Evolutionary conservation across 2,797 vertebrate species (phyloP).

Genomic region (Scleropages formosus): DNA sequence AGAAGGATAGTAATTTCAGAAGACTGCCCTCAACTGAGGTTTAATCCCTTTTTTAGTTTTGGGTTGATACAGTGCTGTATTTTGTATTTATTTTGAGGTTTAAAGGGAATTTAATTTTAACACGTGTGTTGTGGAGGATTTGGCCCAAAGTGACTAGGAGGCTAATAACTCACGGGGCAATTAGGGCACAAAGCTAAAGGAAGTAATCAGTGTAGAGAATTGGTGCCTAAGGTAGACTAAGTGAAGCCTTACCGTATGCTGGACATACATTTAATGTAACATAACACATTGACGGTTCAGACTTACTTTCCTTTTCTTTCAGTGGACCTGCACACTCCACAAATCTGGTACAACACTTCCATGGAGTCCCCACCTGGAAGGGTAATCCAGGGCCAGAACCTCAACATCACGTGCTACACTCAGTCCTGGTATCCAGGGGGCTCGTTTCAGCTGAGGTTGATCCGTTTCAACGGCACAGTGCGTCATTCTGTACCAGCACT

Average conservation of each 20-base stretch:
- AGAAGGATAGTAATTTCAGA: not conserved
- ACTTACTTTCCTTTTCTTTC: constrained; percentile 12
- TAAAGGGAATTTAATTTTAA: not conserved
- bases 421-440: constrained; percentile 65
- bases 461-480: constrained; percentile 69
- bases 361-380: constrained; percentile 60
- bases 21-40: too few relatives aligned
- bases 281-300: not conserved
- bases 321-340: constrained; percentile 73
- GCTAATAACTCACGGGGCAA: too few relatives aligned
- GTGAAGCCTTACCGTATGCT: not conserved
- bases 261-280: not conserved
- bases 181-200: too few relatives aligned
- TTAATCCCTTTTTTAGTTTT: too few relatives aligned
- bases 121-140: not conserved
- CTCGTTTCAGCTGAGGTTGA: constrained; percentile 72
- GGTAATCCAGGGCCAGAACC: constrained; percentile 66
- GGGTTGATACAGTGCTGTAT: too few relatives aligned
- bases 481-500: constrained; percentile 69
- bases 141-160: not conserved
- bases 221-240: not conserved
- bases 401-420: constrained; percentile 73
- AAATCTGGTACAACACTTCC: constrained; percentile 75
- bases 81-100: too few relatives aligned
- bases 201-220: too few relatives aligned